phyloP scores from a whole-genome alignment of 2,797 vertebrate species.

The Trematomus bernacchii region DNA sequence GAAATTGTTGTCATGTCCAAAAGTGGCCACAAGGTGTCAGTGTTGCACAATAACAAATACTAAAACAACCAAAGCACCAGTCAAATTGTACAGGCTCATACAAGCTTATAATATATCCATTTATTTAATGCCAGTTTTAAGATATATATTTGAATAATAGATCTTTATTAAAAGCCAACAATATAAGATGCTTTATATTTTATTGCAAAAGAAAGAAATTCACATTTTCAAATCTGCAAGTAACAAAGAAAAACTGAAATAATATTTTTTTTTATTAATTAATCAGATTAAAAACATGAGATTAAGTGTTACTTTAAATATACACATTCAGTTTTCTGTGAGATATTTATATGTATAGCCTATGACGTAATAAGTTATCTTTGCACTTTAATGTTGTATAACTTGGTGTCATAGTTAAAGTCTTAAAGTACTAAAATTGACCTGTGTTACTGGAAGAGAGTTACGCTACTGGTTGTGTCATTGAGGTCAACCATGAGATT shows the following conservation, averaged over 20 bases:
- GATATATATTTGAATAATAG: not conserved
- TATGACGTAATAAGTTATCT: not conserved
- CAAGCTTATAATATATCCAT: not conserved
- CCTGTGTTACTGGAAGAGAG: not conserved
- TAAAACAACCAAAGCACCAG: not conserved
- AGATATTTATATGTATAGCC: not conserved
- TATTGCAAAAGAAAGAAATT: not conserved
- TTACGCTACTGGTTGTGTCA: not conserved
- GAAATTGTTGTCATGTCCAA: not conserved
- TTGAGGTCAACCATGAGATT: constrained; percentile 16
- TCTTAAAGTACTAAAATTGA: not conserved
- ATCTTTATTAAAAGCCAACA: no score
- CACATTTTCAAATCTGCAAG: not conserved
- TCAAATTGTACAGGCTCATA: not conserved
- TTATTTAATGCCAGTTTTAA: not conserved
- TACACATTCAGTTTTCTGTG: not conserved
- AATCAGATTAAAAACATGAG: not conserved
- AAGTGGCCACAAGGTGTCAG: constrained; percentile 44
- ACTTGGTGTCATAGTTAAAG: not conserved
- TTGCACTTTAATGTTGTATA: not conserved
- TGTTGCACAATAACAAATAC: constrained; percentile 23
- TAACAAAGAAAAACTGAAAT: not conserved
- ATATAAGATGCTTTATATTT: no score
- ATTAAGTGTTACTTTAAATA: not conserved
- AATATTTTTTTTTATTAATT: not conserved